Conservation (phyloP, 1,140 invertebrate species). For the Geopemphigus sp. region DNA sequence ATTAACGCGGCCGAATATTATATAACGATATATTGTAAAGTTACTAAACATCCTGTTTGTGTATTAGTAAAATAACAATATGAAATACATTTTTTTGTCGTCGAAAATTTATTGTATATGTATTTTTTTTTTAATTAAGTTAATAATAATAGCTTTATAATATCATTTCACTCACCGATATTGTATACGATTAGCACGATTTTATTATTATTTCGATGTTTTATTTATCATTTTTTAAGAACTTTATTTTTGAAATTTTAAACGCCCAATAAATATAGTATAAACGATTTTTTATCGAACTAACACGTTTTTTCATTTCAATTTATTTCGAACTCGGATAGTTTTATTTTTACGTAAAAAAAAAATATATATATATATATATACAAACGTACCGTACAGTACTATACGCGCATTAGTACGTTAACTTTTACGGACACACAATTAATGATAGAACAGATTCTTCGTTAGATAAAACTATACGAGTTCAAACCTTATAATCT, state of each 20-base stretch:
- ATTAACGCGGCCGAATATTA: constrained; percentile 16
- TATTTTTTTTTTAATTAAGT: constrained; percentile 39
- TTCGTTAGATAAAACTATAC: constrained; percentile 21
- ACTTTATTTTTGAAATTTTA: constrained; percentile 52
- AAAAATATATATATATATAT: not conserved
- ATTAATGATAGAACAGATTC: not conserved
- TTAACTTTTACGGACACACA: not conserved
- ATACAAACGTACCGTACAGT: not conserved
- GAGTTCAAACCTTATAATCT: constrained; percentile 31
- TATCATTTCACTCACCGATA: constrained; percentile 45
- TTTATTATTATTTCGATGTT: constrained; percentile 54
- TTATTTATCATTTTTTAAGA: constrained; percentile 49
- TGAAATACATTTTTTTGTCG: constrained; percentile 39
- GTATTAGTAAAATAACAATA: constrained; percentile 31
- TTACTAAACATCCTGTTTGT: constrained; percentile 45
- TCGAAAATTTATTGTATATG: constrained; percentile 34
- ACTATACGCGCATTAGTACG: not conserved
- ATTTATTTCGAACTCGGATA: constrained; percentile 40
- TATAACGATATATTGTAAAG: constrained; percentile 21
- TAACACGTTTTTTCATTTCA: constrained; percentile 47
- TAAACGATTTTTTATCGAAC: constrained; percentile 54
- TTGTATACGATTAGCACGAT: constrained; percentile 46
- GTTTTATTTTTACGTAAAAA: constrained; percentile 20
- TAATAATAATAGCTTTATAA: constrained; percentile 53
- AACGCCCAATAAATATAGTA: constrained; percentile 64